Percentiles rank a stretch among this genome's conserved stretches.
Evolutionary conservation across 1,140 invertebrate genomes (phyloP).

Genomic region (Araneus ventricosus): DNA sequence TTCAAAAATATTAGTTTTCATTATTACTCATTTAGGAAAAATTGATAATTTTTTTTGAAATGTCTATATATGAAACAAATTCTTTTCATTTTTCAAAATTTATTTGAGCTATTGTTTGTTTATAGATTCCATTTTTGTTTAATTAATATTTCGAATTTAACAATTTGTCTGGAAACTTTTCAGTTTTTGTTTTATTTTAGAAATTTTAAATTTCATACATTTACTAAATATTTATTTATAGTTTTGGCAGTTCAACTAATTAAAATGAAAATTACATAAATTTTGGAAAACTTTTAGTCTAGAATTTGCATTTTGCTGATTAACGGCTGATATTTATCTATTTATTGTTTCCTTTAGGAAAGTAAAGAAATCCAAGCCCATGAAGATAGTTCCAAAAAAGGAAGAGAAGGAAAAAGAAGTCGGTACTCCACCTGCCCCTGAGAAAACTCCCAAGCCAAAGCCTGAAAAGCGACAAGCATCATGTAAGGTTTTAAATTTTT

Average conservation of each 20-base stretch:
- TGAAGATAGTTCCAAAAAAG: constrained; percentile 29
- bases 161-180: no score
- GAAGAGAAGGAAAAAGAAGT: constrained; percentile 30
- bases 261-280: no score
- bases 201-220: no score
- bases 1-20: no score
- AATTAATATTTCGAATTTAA: no score
- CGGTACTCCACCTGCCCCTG: background rate
- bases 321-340: background rate
- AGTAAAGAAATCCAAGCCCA: constrained; percentile 75
- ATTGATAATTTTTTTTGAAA: no score
- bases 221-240: background rate
- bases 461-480: constrained; percentile 31
- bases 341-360: constrained; percentile 65
- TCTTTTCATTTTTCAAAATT: no score
- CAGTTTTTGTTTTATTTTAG: no score
- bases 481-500: background rate
- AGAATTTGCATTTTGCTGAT: background rate
- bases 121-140: no score
- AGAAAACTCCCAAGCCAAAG: constrained; percentile 23
- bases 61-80: no score
- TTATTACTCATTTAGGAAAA: no score
- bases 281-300: background rate
- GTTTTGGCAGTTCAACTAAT: background rate
- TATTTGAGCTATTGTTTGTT: no score